phyloP scores from a whole-genome alignment of 2,113 vertebrate genomes.

The Indicator maculatus region DNA sequence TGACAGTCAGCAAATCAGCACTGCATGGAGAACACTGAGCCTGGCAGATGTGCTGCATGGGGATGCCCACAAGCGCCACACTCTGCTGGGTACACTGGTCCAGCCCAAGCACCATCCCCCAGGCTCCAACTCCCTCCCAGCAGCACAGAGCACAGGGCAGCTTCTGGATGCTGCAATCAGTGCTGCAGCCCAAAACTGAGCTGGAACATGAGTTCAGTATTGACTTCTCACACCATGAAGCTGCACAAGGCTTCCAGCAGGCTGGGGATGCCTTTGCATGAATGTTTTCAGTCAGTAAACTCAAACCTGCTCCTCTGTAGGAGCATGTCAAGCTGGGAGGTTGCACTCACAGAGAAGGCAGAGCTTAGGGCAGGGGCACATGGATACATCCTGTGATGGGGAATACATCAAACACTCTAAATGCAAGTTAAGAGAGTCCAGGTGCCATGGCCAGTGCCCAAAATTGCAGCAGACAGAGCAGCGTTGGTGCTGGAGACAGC shows the following conservation, averaged over 20 bases:
- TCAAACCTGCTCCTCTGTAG: neutral
- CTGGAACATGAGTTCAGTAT: neutral
- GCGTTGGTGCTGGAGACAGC: neutral
- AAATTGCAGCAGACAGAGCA: neutral
- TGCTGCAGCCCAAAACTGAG: neutral
- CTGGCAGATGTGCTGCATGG: neutral
- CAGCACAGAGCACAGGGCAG: rapidly evolving
- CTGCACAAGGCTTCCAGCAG: neutral
- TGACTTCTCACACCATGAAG: neutral
- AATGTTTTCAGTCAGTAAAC: neutral
- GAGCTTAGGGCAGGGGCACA: neutral
- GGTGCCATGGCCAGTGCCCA: neutral
- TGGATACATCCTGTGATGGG: rapidly evolving
- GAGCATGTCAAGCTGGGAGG: neutral
- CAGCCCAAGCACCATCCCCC: neutral
- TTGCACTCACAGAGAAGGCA: neutral
- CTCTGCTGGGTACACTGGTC: rapidly evolving
- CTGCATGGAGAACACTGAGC: rapidly evolving
- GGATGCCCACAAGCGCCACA: neutral
- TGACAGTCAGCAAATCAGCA: neutral
- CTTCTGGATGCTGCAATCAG: neutral
- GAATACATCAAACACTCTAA: neutral
- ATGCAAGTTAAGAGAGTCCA: neutral
- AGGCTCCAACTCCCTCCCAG: neutral
- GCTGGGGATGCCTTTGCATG: neutral